Evolutionary conservation across 2,888 invertebrate genomes (phyloP), one percentile per base, ranked within the genome.

Genomic region (Aleiodes alternator): DNA sequence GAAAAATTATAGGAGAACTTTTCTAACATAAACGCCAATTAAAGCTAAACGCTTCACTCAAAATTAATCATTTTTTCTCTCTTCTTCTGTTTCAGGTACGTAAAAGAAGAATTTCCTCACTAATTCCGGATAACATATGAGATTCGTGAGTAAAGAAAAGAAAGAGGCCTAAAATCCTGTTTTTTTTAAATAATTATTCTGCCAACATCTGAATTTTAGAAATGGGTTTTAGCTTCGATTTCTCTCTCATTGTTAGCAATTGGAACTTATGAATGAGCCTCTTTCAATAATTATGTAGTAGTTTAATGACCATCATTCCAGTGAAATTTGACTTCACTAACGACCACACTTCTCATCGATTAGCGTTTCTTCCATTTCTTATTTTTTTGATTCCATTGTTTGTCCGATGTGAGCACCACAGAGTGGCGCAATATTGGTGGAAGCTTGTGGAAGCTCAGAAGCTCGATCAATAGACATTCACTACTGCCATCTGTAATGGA

Each of bases 31-130:
- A 38, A 38, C 38, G 23, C 23, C 23, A 23, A 23, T 23, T 23
- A 38, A 38, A 38, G n/a, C 34, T 38, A 29, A 43, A 5, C 8
- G 29, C 5, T 38, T 38, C 38, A 2, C 31, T 34, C 7, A 38
- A 38, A 38, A 61, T 12, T 68, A 76, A 76, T 71, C 69, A 31
- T n/a, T 55, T 29, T 50, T 29, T 57, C 57, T 48, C 23, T 12
- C 59, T 68, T 76, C 29, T 69, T 79, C 23, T 79, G 80, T 80
- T 80, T 56, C 80, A 80, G 80, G 80, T 80, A 79, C 61, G 80
- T 80, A 73, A 48, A 56, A 64, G 12, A 72, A 73, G 51, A 29
- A 9, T 31, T 55, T 38, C 14, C 6, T 68, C 0, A 11, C n/a
- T 14, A 51, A 31, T 51, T n/a, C 9, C 29, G 5, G 14, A 64